Percentiles rank a stretch among this genome's conserved stretches.
Evolutionary conservation across 2,888 invertebrate species (phyloP).

Genomic region (Allacma fusca): DNA sequence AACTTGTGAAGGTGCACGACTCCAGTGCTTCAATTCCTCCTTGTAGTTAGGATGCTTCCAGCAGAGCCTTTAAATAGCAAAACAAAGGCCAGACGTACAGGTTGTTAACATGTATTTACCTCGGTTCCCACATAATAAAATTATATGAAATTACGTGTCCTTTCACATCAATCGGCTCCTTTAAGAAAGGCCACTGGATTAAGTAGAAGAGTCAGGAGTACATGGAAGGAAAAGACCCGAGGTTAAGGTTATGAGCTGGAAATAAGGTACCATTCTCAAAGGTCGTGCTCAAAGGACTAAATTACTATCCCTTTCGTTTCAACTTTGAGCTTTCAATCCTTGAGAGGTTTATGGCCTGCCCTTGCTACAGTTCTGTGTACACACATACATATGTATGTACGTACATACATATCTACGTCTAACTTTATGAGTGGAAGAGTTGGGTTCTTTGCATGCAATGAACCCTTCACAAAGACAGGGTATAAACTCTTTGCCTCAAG

Average conservation of each 20-base stretch:
- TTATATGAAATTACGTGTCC: background rate
- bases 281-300: background rate
- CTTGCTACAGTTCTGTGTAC: too few species aligned
- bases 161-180: background rate
- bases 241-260: background rate
- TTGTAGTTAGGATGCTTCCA: background rate
- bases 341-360: background rate
- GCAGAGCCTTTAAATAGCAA: background rate
- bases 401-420: background rate
- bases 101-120: constrained; percentile 12
- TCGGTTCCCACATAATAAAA: background rate
- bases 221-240: background rate
- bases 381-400: too few species aligned
- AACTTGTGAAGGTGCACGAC: background rate
- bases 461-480: background rate
- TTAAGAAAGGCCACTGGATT: background rate
- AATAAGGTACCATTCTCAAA: too few species aligned
- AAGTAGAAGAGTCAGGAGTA: too few species aligned
- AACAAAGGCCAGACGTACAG: background rate
- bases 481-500: background rate
- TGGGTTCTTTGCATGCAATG: background rate
- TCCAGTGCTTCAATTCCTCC: background rate
- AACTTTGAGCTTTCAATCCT: background rate
- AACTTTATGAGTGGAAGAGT: background rate
- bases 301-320: background rate